phyloP scores from a whole-genome alignment of 23 tunicate species.

The Pegea sp. region DNA sequence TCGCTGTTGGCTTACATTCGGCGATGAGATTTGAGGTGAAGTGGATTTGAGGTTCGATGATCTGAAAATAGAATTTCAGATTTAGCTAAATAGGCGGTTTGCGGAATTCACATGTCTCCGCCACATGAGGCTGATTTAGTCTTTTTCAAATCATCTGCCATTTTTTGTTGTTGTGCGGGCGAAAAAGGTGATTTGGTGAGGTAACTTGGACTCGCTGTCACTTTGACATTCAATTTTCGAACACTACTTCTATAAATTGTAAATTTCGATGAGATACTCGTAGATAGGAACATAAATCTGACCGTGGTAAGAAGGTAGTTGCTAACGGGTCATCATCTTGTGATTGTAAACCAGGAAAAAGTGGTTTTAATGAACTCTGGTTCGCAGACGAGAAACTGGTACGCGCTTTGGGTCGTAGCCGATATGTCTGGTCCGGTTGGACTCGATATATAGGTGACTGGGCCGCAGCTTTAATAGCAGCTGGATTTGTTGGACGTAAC shows the following conservation, averaged over 20 bases:
- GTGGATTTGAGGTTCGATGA: too few species aligned
- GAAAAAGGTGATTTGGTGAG: background rate
- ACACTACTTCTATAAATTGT: constrained; percentile 46
- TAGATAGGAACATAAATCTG: background rate
- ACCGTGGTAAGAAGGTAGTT: constrained; percentile 6
- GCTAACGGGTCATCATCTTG: constrained; percentile 57
- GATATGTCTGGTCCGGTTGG: constrained; percentile 17
- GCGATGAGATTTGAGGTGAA: too few species aligned
- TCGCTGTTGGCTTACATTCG: too few species aligned
- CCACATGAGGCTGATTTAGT: background rate
- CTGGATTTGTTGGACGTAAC: constrained; percentile 71
- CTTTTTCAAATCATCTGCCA: background rate
- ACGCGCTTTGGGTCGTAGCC: constrained; percentile 44
- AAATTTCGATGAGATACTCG: background rate
- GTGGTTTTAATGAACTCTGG: constrained; percentile 28
- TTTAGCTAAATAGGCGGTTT: too few species aligned
- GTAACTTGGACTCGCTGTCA: constrained; percentile 23
- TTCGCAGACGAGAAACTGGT: constrained; percentile 1
- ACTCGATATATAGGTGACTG: constrained; percentile 67
- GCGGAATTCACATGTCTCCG: too few species aligned
- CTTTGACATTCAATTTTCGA: constrained; percentile 43
- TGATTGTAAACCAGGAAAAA: constrained; percentile 63
- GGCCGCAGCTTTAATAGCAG: constrained; percentile 56
- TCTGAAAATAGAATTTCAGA: too few species aligned
- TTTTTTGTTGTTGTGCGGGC: background rate